Conservation (phyloP, 2,888 invertebrate genomes). For the Drosophila aldrichi region DNA sequence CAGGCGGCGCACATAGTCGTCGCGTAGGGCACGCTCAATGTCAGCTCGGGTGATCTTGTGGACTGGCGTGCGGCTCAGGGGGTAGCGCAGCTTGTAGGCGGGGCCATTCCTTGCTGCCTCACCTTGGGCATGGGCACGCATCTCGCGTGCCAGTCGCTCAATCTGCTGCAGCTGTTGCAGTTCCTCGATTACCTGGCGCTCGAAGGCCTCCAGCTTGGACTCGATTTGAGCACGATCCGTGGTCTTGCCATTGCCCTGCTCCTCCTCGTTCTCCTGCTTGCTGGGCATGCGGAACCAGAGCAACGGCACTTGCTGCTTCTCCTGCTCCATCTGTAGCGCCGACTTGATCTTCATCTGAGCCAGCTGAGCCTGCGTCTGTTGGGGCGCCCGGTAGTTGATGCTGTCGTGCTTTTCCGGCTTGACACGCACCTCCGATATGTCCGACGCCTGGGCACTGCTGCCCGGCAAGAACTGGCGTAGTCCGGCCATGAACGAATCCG, state of each 20-base stretch:
- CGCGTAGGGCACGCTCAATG: constrained; percentile 80
- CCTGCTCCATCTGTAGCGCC: constrained; percentile 48
- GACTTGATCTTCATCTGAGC: constrained; percentile 63
- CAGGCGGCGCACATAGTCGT: constrained; percentile 78
- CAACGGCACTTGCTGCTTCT: constrained; percentile 64
- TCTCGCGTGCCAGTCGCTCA: constrained; percentile 73
- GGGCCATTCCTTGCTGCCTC: neutral
- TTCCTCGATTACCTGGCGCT: constrained; percentile 76
- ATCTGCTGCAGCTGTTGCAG: constrained; percentile 76
- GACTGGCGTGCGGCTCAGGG: constrained; percentile 74
- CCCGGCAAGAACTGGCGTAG: constrained; percentile 50
- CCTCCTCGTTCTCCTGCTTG: neutral
- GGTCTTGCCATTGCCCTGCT: constrained; percentile 31
- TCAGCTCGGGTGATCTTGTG: constrained; percentile 81
- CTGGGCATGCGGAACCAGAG: constrained; percentile 78
- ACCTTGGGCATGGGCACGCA: constrained; percentile 59
- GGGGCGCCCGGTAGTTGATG: constrained; percentile 24
- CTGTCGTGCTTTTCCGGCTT: constrained; percentile 52
- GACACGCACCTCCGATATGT: constrained; percentile 78
- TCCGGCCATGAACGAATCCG: constrained; percentile 41
- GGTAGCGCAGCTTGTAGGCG: constrained; percentile 58
- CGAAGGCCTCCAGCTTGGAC: constrained; percentile 69
- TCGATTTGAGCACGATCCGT: constrained; percentile 64
- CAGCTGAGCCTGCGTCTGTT: constrained; percentile 45
- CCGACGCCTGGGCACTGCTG: constrained; percentile 62